Evolutionary conservation across 1,140 invertebrate genomes (phyloP).

Genomic region (Solenopsis fugax): DNA sequence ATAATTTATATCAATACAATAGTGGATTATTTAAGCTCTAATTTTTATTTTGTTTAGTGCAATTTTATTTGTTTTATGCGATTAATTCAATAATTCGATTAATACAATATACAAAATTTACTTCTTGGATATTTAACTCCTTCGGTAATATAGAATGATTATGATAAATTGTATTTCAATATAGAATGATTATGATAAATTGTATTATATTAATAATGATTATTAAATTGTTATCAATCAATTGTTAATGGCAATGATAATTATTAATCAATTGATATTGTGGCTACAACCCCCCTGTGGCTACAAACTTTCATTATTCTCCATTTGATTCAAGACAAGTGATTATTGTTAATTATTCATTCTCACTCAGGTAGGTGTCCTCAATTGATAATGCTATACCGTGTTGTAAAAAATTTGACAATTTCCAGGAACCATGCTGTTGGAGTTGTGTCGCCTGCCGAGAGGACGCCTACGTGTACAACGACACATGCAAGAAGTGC

Average conservation of each 20-base stretch:
- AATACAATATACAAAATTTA: not conserved
- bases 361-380: not conserved
- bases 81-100: not conserved
- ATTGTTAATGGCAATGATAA: not conserved
- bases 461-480: conserved; percentile 88
- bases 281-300: not conserved
- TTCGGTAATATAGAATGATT: not conserved
- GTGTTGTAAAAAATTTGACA: not conserved
- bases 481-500: conserved; percentile 88
- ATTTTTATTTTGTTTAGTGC: not conserved
- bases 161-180: not conserved
- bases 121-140: not conserved
- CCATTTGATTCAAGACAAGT: not conserved
- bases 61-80: not conserved
- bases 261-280: not conserved
- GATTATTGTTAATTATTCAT: not conserved
- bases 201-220: not conserved
- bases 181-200: not conserved
- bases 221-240: not conserved
- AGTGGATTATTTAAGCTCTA: not conserved
- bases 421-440: conserved; percentile 88
- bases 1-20: not conserved
- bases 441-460: conserved; percentile 90
- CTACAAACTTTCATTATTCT: not conserved
- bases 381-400: no score